Percentiles rank a stretch among this genome's conserved stretches.
These are phyloP conservation scores for Cheilosia impressa DNA, from an alignment of 2,888 invertebrate genomes.

Conservation along the genomic window DNA sequence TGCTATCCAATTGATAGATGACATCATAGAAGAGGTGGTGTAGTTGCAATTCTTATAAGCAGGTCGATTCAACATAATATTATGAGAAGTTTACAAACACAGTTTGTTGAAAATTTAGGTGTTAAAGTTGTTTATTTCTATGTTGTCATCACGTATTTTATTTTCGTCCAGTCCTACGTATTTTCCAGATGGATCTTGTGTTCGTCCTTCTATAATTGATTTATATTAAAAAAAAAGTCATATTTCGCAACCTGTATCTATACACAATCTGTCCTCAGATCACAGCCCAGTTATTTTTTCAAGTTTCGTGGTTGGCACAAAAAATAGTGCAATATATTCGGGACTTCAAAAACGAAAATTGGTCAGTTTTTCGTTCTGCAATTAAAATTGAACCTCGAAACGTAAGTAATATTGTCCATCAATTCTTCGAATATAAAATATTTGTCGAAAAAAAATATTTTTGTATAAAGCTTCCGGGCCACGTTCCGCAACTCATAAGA, in stretches of 20 bases:
- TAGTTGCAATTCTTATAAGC: constrained; percentile 40
- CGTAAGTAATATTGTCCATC: background rate
- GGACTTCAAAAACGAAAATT: background rate
- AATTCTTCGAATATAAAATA: background rate
- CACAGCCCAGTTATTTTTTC: background rate
- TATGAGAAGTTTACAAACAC: constrained; percentile 10
- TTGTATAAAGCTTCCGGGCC: background rate
- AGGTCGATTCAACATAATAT: constrained; percentile 32
- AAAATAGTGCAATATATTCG: background rate
- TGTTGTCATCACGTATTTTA: background rate
- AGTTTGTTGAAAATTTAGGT: constrained; percentile 18
- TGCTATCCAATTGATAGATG: constrained; percentile 37
- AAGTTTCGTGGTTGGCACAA: background rate
- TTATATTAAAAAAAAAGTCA: background rate
- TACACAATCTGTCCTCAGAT: background rate
- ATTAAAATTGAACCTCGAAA: background rate
- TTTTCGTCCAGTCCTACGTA: background rate
- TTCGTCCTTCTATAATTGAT: constrained; percentile 1
- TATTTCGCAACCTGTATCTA: background rate
- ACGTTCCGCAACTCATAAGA: background rate
- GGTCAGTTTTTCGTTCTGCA: background rate
- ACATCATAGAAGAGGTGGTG: constrained; percentile 11
- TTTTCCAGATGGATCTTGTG: background rate
- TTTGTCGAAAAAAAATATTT: background rate
- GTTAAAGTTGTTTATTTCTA: constrained; percentile 5